Evolutionary conservation across 2,113 vertebrate species (phyloP), one percentile per base, ranked within the genome.

Genomic region (Prionailurus bengalensis): DNA sequence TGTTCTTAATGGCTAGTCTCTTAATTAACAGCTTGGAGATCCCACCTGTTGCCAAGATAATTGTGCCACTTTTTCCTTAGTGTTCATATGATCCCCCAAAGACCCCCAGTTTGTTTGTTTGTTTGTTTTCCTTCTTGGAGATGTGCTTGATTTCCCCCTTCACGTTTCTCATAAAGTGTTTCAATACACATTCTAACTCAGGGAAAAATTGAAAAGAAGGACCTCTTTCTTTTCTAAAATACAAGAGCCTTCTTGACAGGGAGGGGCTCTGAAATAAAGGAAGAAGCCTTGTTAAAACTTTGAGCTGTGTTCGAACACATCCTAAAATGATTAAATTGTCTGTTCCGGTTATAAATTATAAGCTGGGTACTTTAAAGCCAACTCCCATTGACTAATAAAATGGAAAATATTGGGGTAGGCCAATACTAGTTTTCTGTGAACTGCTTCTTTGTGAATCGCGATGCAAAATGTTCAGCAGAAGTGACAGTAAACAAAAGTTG

Each of bases 331-430:
- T 98, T 97, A 95, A 92, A 94, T 97, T 87, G 85, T 91, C 92
- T 89, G 78, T 95, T 97, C 96, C 25, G 68, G 94, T 95, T 94
- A 92, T 91, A 97, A 98, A 97, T 98, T 96, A 95, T 92, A 97
- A 98, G 85, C 45, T 73, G 83, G 65, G 55, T 79, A 95, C 92
- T 86, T 97, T 92, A 86, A 97, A 95, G 95, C 89, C 93, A 97
- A 97, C 92, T 96, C 96, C 95, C 97, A 91, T 73, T 97, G 95
- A 97, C 96, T 94, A 98, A 96, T 97, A 98, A 98, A 97, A 95
- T 71, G 42, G 95, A 96, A 97, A 94, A 81, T 97, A 93, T 39
- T 80, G 81, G 86, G 85, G 73, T 95, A 94, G 96, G 94, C 92
- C 84, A 97, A 70, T 94, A 74, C 42, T 39, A 74, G 92, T 27